A percentile compares a stretch with the other conserved stretches of the same genome.
Evolutionary conservation across 64 coral and sea anemone species (phyloP).

Genomic region (Exaiptasia diaphana): DNA sequence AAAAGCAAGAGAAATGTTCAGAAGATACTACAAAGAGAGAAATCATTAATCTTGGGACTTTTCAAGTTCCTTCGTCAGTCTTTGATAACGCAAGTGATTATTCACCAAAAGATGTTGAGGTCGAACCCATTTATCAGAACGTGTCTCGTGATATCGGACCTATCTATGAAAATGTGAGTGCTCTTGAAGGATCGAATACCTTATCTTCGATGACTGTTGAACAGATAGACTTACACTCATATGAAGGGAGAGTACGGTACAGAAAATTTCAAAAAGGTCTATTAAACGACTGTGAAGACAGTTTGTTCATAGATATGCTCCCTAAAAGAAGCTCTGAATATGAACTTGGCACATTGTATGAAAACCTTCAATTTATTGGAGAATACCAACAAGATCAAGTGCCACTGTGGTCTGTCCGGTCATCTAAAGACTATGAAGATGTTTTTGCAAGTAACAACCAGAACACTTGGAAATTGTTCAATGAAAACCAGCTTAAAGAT

Average conservation of each 20-base stretch:
- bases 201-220: neutral
- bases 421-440: neutral
- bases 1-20: no score
- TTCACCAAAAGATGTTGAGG: neutral
- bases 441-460: neutral
- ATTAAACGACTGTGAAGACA: neutral
- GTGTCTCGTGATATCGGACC: neutral
- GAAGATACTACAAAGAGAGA: neutral
- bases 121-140: neutral
- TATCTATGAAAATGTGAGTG: neutral
- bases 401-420: neutral
- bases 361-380: neutral
- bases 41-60: neutral
- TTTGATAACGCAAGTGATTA: neutral
- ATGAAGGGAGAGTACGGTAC: neutral
- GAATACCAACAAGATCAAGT: neutral
- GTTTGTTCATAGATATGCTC: conserved; percentile 2
- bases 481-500: neutral
- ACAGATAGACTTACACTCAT: neutral
- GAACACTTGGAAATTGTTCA: neutral
- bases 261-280: neutral
- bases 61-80: neutral
- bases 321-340: neutral
- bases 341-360: neutral
- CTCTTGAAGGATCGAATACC: neutral